Evolutionary conservation across 2,113 vertebrate genomes (phyloP), one percentile per base, ranked within the genome.

Genomic region (Muntiacus muntjak): DNA sequence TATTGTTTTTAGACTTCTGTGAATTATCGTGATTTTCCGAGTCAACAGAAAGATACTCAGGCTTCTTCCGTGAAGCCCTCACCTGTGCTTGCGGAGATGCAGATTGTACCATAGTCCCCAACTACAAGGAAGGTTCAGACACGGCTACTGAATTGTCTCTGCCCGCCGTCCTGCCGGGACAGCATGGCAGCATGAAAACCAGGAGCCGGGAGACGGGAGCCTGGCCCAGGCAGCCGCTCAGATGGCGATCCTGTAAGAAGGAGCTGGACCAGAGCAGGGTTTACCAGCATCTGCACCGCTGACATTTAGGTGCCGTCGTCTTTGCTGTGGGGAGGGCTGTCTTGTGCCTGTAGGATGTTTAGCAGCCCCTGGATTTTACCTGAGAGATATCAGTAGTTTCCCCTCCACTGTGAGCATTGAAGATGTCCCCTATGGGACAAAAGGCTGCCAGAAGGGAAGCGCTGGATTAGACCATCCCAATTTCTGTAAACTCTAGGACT

Each of bases 221-320:
- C 36, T 36, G 23, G 36, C 40, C 3, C 21, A 21, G 0, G 25
- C 6, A 30, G 2, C 40, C n/a, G 5, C 9, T 87, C 47, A 78
- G 52, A 15, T 62, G 54, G 55, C 6, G 19, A 3, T 43, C 17
- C 76, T 89, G 2, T 52, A 6, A 23, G 79, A 84, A 89, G 10
- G 16, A 50, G 54, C 1, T 85, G 7, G 3, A 9, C 62, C n/a
- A 28, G 50, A 67, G 26, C 36, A 78, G 13, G 9, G 8, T 62
- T 82, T 50, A 23, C 12, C 67, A 12, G 13, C 1, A 60, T 88
- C 25, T 6, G 21, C 7, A 17, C 5, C 4, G 3, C 1, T 62
- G 45, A 4, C 9, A 1, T 64, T 12, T 13, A 2, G 30, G 13
- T 47, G 23, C 13, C 7, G 0, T 57, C 3, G 4, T 30, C 26